Conservation (phyloP, 2,113 vertebrate genomes). For the Clinocottus analis region DNA sequence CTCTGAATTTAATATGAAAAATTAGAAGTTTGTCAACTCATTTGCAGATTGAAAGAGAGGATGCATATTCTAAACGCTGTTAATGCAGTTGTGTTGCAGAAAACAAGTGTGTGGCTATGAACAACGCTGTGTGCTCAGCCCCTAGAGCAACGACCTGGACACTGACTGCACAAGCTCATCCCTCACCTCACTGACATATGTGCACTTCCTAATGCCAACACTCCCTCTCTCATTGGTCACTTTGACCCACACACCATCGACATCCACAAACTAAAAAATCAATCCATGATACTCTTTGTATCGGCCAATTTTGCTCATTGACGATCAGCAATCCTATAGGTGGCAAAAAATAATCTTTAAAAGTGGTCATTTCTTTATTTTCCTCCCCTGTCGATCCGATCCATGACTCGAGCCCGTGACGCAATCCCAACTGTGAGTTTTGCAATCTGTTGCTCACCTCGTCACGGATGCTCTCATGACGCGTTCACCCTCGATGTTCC, state of each 20-base stretch:
- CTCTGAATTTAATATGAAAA: background rate
- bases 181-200: background rate
- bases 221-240: background rate
- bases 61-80: background rate
- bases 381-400: background rate
- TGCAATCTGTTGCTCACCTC: background rate
- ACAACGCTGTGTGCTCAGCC: background rate
- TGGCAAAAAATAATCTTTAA: no score
- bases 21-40: background rate
- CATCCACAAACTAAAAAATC: no score
- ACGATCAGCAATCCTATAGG: no score
- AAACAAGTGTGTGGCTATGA: background rate
- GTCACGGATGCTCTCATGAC: background rate
- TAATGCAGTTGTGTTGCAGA: background rate
- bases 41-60: background rate
- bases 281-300: background rate
- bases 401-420: background rate
- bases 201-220: background rate
- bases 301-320: no score
- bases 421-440: background rate
- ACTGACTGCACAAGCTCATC: background rate
- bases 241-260: no score
- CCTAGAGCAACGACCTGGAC: background rate
- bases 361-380: background rate
- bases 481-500: background rate